Evolutionary conservation across 1,140 invertebrate genomes (phyloP).

Genomic region (Muscidifurax raptorellus): DNA sequence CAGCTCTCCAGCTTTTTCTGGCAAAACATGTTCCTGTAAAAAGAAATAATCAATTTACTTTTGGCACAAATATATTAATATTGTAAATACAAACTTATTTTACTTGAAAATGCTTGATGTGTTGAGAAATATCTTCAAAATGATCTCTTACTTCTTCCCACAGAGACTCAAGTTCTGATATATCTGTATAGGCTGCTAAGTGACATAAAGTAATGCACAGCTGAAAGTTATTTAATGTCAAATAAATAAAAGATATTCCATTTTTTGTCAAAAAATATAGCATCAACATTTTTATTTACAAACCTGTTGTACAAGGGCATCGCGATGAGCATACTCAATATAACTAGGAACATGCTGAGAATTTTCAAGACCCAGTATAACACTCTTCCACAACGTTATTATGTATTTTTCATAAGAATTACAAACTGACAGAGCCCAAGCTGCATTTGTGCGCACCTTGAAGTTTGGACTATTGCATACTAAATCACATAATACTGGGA

Average conservation of each 20-base stretch:
- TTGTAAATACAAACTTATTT: slow-evolving; percentile 36
- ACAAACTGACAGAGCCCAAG: slow-evolving; percentile 81
- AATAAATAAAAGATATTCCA: slow-evolving; percentile 16
- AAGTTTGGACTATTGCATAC: slow-evolving; percentile 79
- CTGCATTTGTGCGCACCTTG: slow-evolving; percentile 89
- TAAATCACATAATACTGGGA: slow-evolving; percentile 74
- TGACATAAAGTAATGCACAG: slow-evolving; percentile 71
- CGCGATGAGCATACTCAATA: slow-evolving; percentile 87
- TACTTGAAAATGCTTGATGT: slow-evolving; percentile 71
- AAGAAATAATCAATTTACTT: slow-evolving; percentile 34
- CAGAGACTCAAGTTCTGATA: slow-evolving; percentile 65
- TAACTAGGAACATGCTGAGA: slow-evolving; percentile 85
- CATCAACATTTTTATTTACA: slow-evolving; percentile 45
- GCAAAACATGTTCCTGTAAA: slow-evolving; percentile 69
- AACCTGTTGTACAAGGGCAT: slow-evolving; percentile 83
- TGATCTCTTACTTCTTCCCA: slow-evolving; percentile 70
- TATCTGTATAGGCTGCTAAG: slow-evolving; percentile 63
- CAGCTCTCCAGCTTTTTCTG: slow-evolving; percentile 72
- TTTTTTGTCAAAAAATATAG: neutral
- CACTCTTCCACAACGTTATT: slow-evolving; percentile 80
- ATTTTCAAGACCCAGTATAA: slow-evolving; percentile 83
- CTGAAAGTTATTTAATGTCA: slow-evolving; percentile 59
- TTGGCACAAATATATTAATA: slow-evolving; percentile 14
- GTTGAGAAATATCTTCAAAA: slow-evolving; percentile 65
- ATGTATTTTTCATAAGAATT: slow-evolving; percentile 80